Evolutionary conservation across 2,113 vertebrate species (phyloP).

Genomic region (Octodon degus): DNA sequence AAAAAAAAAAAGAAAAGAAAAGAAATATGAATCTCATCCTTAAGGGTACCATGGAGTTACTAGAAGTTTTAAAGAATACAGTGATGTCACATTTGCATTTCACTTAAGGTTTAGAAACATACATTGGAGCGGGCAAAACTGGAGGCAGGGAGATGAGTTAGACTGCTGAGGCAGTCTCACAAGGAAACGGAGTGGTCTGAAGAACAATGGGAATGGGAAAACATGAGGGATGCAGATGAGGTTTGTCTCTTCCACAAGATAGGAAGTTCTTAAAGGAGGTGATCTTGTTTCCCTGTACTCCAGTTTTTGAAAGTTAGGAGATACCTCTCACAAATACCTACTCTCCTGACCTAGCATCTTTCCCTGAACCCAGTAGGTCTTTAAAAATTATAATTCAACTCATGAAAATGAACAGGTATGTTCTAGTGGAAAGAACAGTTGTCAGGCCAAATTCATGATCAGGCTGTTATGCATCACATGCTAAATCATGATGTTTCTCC

Average conservation of each 20-base stretch:
- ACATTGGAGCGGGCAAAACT: not conserved
- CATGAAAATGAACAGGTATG: slow-evolving; percentile 5
- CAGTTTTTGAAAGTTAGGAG: slow-evolving; percentile 37
- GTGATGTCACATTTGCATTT: slow-evolving; percentile 41
- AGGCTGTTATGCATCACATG: not conserved
- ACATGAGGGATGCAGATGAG: not conserved
- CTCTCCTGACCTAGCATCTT: slow-evolving; percentile 12
- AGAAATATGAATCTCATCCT: slow-evolving; percentile 51
- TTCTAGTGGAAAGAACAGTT: slow-evolving; percentile 52
- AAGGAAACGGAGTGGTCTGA: not conserved
- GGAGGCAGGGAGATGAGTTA: not conserved
- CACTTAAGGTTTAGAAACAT: slow-evolving; percentile 52
- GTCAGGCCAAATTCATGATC: not conserved
- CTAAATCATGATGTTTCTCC: slow-evolving; percentile 40
- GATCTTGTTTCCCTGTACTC: not conserved
- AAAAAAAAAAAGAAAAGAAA: no score
- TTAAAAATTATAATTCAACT: slow-evolving; percentile 46
- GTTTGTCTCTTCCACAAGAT: not conserved
- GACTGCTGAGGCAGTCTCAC: not conserved
- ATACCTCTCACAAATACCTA: slow-evolving; percentile 35
- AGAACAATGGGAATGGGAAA: not conserved
- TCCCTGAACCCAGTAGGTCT: slow-evolving; percentile 7
- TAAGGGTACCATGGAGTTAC: not conserved
- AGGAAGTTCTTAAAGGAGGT: not conserved
- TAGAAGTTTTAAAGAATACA: slow-evolving; percentile 36